Base-by-base conservation (phyloP, 2,888 invertebrate genomes). In the Dryomyza anilis region DNA sequence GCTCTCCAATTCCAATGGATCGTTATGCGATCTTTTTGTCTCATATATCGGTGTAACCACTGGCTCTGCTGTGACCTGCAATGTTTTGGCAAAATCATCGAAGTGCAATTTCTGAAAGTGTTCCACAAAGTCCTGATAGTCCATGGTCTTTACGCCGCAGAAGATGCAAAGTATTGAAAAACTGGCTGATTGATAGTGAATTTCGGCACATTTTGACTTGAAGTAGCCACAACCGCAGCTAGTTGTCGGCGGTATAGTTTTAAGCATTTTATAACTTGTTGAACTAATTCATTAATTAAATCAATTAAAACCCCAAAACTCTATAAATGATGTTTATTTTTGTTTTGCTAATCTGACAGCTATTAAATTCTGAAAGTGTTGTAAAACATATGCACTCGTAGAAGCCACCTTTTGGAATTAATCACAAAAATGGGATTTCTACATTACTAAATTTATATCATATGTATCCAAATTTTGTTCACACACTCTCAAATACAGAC, bases 201-300 rank as follows among this genome's bases (percentile, higher is more conserved):
- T 75, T 70, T 75, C 75, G 8, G 71, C 75, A 64, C 75, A 74
- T 70, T 73, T 75, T 7, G 66, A 66, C n/a, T 63, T 66, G 5
- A 65, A 64, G 25, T 57, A 50, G 21, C 52, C 48, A 29, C 57
- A 64, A 16, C 43, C 57, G 12, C 56, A 57, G 30, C 43, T 57
- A 16, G 48, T 61, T 21, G 52, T 33, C n/a, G 57, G n/a, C 27
- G 55, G 39, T 36, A 64, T 36, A 6, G 33, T 29, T 63, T 69
- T 69, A 45, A 69, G 36, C 69, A 69, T 68, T 36, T 29, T 63
- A 33, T 25, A n/a, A n/a, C n/a, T 59, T n/a, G 5, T 8, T 16
- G 33, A 48, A 23, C 33, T n/a, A n/a, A n/a, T n/a, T 46, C 21
- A 30, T n/a, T n/a, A n/a, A n/a, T 33, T 14, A 8, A 30, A 59